These are phyloP conservation scores for Eucriotettix oculatus DNA, from an alignment of 2,888 invertebrate genomes.

Conservation along the genomic window DNA sequence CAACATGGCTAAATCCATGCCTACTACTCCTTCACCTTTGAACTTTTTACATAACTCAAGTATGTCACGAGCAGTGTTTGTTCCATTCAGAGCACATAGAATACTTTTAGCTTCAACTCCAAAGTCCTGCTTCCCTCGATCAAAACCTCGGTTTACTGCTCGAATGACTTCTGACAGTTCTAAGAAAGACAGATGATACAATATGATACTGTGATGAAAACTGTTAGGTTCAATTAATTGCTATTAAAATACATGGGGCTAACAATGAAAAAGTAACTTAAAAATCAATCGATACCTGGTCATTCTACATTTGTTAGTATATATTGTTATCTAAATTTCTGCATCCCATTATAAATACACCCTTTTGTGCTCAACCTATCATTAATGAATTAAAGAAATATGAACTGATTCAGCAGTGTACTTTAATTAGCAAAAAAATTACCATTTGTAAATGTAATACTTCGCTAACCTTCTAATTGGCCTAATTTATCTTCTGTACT, in stretches of 20 bases:
- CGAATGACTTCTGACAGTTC: slow-evolving; percentile 16
- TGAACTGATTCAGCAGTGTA: too few relatives aligned
- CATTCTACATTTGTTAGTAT: too few relatives aligned
- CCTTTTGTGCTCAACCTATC: too few relatives aligned
- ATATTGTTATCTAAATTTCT: too few relatives aligned
- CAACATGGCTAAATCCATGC: slow-evolving; percentile 30
- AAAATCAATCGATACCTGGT: too few relatives aligned
- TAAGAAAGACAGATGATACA: slow-evolving; percentile 1
- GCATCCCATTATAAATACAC: too few relatives aligned
- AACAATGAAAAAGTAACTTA: too few relatives aligned
- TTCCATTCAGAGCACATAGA: slow-evolving; percentile 19
- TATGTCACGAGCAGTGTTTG: slow-evolving; percentile 20
- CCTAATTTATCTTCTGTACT: not conserved
- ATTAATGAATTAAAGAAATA: too few relatives aligned
- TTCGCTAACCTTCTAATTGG: too few relatives aligned
- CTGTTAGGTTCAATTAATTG: not conserved
- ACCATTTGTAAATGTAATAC: too few relatives aligned
- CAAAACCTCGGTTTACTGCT: slow-evolving; percentile 26
- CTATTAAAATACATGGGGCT: not conserved
- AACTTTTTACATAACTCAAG: slow-evolving; percentile 24
- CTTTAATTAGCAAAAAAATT: too few relatives aligned
- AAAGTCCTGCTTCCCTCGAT: slow-evolving; percentile 25
- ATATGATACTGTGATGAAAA: not conserved
- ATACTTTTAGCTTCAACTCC: slow-evolving; percentile 28
- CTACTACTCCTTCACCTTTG: slow-evolving; percentile 29